Evolutionary conservation across 2,113 vertebrate genomes (phyloP).

Genomic region (Trochalopteron elliotii): DNA sequence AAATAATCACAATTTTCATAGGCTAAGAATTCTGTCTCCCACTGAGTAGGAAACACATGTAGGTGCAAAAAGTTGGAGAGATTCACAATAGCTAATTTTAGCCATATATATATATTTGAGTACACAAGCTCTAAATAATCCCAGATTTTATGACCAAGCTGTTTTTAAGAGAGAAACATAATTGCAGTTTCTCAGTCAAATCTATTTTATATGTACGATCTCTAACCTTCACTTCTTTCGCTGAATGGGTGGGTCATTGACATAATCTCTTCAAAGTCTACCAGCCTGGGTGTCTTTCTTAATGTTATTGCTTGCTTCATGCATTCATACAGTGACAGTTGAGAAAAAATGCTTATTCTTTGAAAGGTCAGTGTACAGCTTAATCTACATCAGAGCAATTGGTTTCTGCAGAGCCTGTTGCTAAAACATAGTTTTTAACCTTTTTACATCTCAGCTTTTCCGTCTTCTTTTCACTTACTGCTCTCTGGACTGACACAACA

Average conservation of each 20-base stretch:
- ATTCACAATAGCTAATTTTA: neutral
- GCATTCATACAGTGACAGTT: slow-evolving; percentile 67
- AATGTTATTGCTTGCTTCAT: slow-evolving; percentile 65
- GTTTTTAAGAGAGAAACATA: neutral
- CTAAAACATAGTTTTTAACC: slow-evolving; percentile 73
- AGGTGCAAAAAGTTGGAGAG: neutral
- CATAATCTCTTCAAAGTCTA: slow-evolving; percentile 22
- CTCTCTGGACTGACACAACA: neutral
- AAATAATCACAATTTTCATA: neutral
- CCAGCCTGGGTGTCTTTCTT: slow-evolving; percentile 44
- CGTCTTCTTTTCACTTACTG: neutral
- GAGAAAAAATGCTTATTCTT: slow-evolving; percentile 67
- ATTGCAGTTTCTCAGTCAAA: neutral
- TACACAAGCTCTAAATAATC: neutral
- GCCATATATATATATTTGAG: neutral
- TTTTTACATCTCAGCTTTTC: slow-evolving; percentile 59
- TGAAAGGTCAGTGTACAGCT: slow-evolving; percentile 72
- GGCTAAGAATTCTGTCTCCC: neutral
- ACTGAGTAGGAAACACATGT: neutral
- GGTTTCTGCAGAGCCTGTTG: slow-evolving; percentile 43
- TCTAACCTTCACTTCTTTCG: slow-evolving; percentile 28
- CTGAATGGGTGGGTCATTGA: slow-evolving; percentile 47
- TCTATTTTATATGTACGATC: neutral
- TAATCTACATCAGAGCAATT: slow-evolving; percentile 62
- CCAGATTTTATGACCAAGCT: neutral